Percentiles rank a stretch among this genome's conserved stretches.
Conservation (phyloP, 2,113 vertebrate species). For the Clupea harengus region DNA sequence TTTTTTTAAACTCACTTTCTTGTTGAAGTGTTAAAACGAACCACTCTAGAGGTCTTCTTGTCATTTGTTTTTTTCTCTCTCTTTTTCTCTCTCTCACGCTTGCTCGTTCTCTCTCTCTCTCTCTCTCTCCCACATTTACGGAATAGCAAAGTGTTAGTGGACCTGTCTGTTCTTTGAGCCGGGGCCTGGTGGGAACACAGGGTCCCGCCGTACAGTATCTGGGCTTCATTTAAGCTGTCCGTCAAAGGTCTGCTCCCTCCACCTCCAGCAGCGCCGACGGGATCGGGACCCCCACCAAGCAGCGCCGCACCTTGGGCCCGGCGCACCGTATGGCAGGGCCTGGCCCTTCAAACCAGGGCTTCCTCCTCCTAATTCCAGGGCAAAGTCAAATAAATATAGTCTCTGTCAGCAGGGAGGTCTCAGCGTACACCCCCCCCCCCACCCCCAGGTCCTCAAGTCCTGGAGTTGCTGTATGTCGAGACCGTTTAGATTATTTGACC, state of each 20-base stretch:
- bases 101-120: background rate
- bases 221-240: constrained; percentile 49
- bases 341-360: constrained; percentile 58
- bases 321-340: constrained; percentile 40
- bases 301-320: background rate
- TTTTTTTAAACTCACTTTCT: background rate
- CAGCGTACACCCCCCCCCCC: constrained; percentile 37
- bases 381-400: constrained; percentile 77
- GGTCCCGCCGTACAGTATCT: constrained; percentile 41
- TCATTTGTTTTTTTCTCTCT: background rate
- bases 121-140: constrained; percentile 43
- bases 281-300: constrained; percentile 10
- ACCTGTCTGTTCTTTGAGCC: constrained; percentile 47
- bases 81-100: background rate
- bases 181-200: constrained; percentile 35
- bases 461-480: constrained; percentile 63
- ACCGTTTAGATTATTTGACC: constrained; percentile 76
- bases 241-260: constrained; percentile 33
- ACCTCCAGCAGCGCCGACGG: constrained; percentile 2
- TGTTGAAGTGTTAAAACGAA: background rate
- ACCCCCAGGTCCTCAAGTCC: constrained; percentile 36
- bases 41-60: background rate
- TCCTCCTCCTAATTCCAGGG: constrained; percentile 67
- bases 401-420: constrained; percentile 66
- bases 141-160: constrained; percentile 50